Percentiles rank a stretch among this genome's conserved stretches.
phyloP scores from a whole-genome alignment of 2,888 invertebrate genomes.

The Neoaliturus tenellus region DNA sequence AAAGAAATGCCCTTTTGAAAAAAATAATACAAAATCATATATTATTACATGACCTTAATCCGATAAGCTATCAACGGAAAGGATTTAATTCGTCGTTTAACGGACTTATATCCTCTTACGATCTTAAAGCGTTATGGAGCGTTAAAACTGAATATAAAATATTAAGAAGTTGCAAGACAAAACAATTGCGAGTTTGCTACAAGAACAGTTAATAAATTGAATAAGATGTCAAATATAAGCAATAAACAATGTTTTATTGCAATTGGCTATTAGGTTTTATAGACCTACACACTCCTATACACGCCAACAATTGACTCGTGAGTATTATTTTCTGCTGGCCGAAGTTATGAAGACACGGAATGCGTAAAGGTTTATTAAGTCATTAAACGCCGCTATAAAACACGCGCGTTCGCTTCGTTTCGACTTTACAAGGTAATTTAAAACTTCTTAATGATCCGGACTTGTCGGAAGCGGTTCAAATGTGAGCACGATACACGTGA shows the following conservation, averaged over 20 bases:
- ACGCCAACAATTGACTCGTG: neutral
- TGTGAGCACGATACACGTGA: neutral
- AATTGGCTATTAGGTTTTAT: neutral
- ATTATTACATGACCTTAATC: too few relatives aligned
- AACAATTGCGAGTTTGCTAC: too few relatives aligned
- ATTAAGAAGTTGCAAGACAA: too few relatives aligned
- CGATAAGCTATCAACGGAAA: too few relatives aligned
- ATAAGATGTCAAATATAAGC: neutral
- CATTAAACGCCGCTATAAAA: neutral
- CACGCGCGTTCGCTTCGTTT: slow-evolving; percentile 1
- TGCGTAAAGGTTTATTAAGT: slow-evolving; percentile 27
- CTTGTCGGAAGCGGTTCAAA: neutral
- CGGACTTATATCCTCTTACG: too few relatives aligned
- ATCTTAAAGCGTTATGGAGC: too few relatives aligned
- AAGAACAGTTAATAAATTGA: too few relatives aligned
- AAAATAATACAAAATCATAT: too few relatives aligned
- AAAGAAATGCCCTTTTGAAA: too few relatives aligned
- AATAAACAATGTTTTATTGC: neutral
- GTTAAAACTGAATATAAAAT: too few relatives aligned
- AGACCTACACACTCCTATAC: neutral
- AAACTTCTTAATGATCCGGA: neutral
- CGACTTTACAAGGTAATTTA: slow-evolving; percentile 12
- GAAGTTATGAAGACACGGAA: neutral
- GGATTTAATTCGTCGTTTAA: too few relatives aligned
- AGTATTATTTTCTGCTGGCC: neutral